Evolutionary conservation across 1,140 invertebrate species (phyloP).

Genomic region (Orussus abietinus): DNA sequence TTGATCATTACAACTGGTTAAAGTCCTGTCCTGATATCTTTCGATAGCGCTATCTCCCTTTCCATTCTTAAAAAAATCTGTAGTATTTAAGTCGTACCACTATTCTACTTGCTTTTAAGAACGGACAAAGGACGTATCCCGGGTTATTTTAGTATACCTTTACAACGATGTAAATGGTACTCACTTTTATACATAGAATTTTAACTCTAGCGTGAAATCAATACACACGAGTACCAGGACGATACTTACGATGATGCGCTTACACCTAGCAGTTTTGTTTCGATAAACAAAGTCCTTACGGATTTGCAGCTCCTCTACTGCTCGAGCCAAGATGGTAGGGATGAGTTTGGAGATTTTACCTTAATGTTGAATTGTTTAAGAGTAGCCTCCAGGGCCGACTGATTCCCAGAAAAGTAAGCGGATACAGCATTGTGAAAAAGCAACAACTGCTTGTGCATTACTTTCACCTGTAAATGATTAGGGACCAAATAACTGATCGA

Average conservation of each 20-base stretch:
- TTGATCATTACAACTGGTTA: no score
- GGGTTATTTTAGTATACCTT: no score
- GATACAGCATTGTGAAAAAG: constrained; percentile 95
- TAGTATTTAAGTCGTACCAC: no score
- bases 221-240: neutral
- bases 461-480: constrained; percentile 77
- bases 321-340: constrained; percentile 73
- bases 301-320: constrained; percentile 54
- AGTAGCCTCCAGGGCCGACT: constrained; percentile 87
- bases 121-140: no score
- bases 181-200: neutral
- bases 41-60: no score
- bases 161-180: no score
- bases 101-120: no score
- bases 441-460: constrained; percentile 96
- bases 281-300: neutral
- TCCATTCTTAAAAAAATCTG: no score
- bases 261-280: neutral
- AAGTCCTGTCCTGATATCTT: no score
- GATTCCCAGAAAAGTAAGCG: constrained; percentile 95
- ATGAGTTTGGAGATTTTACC: constrained; percentile 69
- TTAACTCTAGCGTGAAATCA: neutral
- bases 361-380: constrained; percentile 95
- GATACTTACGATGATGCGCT: neutral
- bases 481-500: neutral